phyloP scores from a whole-genome alignment of 1,140 invertebrate genomes.

The Meloidogyne floridensis region DNA sequence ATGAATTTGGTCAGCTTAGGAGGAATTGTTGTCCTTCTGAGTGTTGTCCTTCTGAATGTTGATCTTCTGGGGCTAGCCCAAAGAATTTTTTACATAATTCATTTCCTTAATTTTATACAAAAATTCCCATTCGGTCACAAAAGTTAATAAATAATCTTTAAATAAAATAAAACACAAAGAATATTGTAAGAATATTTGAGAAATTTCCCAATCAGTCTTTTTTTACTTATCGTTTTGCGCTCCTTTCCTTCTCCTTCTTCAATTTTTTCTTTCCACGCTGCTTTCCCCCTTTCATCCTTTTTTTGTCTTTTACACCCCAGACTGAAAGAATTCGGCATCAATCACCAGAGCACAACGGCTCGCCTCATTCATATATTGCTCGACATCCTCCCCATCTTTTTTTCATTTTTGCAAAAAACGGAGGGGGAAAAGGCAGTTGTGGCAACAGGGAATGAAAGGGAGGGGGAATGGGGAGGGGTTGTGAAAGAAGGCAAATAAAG shows the following conservation, averaged over 20 bases:
- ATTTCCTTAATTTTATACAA: neutral
- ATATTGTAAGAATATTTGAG: neutral
- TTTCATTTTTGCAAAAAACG: neutral
- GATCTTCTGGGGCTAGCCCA: neutral
- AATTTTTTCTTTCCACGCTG: neutral
- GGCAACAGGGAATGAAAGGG: slow-evolving; percentile 1
- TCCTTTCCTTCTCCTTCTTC: neutral
- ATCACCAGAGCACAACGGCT: slow-evolving; percentile 5
- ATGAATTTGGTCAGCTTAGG: too few relatives aligned
- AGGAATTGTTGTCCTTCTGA: too few relatives aligned
- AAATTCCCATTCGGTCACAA: slow-evolving; percentile 6
- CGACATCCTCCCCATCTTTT: slow-evolving; percentile 2
- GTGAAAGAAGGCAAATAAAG: slow-evolving; percentile 18
- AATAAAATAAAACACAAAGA: neutral
- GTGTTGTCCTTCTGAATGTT: too few relatives aligned
- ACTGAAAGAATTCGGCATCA: slow-evolving; percentile 9
- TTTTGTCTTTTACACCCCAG: slow-evolving; percentile 7
- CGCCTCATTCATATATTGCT: neutral
- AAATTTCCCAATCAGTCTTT: neutral
- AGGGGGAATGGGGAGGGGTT: neutral
- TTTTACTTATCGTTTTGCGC: slow-evolving; percentile 12
- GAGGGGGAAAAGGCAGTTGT: slow-evolving; percentile 22
- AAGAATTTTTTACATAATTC: neutral
- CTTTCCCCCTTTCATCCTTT: neutral
- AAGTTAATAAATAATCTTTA: slow-evolving; percentile 5